A percentile compares a stretch with the other conserved stretches of the same genome.
phyloP scores from a whole-genome alignment of 2,888 invertebrate species.

The Apotomis turbidana region DNA sequence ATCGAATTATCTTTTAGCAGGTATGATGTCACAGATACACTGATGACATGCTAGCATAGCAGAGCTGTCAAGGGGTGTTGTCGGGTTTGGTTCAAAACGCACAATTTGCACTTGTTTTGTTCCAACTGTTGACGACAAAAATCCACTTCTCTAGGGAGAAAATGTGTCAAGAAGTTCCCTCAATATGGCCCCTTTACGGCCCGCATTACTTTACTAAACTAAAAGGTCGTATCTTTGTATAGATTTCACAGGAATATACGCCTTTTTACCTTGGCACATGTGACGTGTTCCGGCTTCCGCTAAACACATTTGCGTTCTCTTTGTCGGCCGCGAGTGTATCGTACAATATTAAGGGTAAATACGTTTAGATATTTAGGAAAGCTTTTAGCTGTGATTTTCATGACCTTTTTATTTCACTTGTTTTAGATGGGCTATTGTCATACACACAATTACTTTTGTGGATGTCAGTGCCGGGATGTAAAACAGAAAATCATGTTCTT shows the following conservation, averaged over 20 bases:
- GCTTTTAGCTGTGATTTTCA: constrained; percentile 23
- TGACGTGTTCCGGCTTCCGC: constrained; percentile 26
- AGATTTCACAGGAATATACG: too few species aligned
- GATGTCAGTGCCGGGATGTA: too few species aligned
- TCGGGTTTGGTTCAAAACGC: too few species aligned
- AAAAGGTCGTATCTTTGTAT: too few species aligned
- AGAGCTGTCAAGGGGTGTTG: too few species aligned
- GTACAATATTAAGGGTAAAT: constrained; percentile 35
- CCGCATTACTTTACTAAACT: background rate
- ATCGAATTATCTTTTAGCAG: too few species aligned
- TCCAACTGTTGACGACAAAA: background rate
- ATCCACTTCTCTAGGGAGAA: constrained; percentile 1
- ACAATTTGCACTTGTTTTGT: too few species aligned
- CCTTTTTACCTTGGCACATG: background rate
- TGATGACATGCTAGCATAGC: too few species aligned
- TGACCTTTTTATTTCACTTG: constrained; percentile 4
- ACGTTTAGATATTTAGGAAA: constrained; percentile 29
- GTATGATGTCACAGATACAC: too few species aligned
- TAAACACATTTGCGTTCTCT: constrained; percentile 39
- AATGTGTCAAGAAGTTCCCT: constrained; percentile 20
- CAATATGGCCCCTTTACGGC: constrained; percentile 27
- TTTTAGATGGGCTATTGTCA: background rate
- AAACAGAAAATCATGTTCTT: too few species aligned
- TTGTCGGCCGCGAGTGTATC: constrained; percentile 24
- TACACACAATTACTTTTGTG: too few species aligned